A percentile compares a stretch with the other conserved stretches of the same genome.
Evolutionary conservation across 2,888 invertebrate species (phyloP).

Genomic region (Operophtera brumata): DNA sequence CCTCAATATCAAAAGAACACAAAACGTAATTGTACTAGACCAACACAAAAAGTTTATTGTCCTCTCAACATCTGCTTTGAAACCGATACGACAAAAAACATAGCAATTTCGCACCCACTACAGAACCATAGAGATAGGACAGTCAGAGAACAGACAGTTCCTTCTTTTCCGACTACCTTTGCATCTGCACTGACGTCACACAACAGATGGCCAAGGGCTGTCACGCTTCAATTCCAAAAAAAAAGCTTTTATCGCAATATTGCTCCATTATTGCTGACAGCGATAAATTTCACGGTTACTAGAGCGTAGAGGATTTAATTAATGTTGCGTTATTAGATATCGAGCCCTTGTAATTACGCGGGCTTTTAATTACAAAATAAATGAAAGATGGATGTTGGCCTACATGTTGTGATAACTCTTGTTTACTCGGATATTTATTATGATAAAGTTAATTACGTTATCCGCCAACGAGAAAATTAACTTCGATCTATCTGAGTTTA

Average conservation of each 20-base stretch:
- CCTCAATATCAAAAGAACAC: background rate
- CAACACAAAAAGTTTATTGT: conserved; percentile 16
- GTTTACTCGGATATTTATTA: conserved; percentile 2
- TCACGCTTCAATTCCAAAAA: conserved; percentile 40
- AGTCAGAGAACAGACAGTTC: conserved; percentile 17
- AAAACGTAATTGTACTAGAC: conserved; percentile 14
- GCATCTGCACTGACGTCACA: conserved; percentile 43
- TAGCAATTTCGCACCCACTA: conserved; percentile 61
- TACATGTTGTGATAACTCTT: conserved; percentile 12
- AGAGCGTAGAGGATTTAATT: conserved; percentile 36
- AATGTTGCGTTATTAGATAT: conserved; percentile 36
- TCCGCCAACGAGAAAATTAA: background rate
- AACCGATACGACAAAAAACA: conserved; percentile 31
- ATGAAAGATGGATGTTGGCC: conserved; percentile 22
- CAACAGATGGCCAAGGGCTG: conserved; percentile 58
- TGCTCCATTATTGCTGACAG: conserved; percentile 31
- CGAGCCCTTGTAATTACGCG: conserved; percentile 30
- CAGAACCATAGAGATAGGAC: conserved; percentile 30
- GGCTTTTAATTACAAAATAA: conserved; percentile 33
- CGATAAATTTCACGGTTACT: conserved; percentile 33
- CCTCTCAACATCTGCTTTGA: conserved; percentile 18
- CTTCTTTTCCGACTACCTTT: conserved; percentile 35
- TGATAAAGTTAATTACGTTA: background rate
- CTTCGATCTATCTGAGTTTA: background rate
- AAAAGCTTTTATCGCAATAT: conserved; percentile 32